Percentiles rank a stretch among this genome's conserved stretches.
Conservation (phyloP, 2,797 vertebrate species). For the Craterocephalus amniculus region DNA sequence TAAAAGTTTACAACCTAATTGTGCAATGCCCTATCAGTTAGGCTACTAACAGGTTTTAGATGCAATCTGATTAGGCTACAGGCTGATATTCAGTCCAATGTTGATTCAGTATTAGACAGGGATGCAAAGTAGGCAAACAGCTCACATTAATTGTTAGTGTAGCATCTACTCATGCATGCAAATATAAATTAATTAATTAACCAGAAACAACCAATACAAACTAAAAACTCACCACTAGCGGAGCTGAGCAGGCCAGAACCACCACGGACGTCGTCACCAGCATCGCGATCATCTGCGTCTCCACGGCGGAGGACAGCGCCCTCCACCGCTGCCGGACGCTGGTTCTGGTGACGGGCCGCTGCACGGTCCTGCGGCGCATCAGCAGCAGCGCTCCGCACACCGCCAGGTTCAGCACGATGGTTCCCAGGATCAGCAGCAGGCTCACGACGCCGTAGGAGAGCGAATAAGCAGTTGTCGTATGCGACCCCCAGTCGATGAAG, state of each 20-base stretch:
- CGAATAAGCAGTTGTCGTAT: too few relatives aligned
- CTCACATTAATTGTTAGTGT: too few relatives aligned
- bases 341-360: slow-evolving; percentile 76
- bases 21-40: too few relatives aligned
- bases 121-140: too few relatives aligned
- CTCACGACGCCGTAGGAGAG: slow-evolving; percentile 92
- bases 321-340: slow-evolving; percentile 79
- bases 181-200: too few relatives aligned
- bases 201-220: too few relatives aligned
- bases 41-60: too few relatives aligned
- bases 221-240: slow-evolving; percentile 88
- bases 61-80: too few relatives aligned
- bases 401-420: slow-evolving; percentile 90
- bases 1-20: too few relatives aligned
- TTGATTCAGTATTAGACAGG: too few relatives aligned
- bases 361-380: slow-evolving; percentile 91
- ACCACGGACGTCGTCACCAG: slow-evolving; percentile 93
- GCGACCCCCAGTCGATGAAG: slow-evolving; percentile 91
- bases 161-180: too few relatives aligned
- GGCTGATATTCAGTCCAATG: too few relatives aligned
- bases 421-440: slow-evolving; percentile 91
- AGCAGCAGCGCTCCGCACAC: slow-evolving; percentile 93
- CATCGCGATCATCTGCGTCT: slow-evolving; percentile 97
- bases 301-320: slow-evolving; percentile 88
- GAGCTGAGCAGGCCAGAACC: slow-evolving; percentile 94